A percentile compares a stretch with the other conserved stretches of the same genome.
Evolutionary conservation across 2,113 vertebrate species (phyloP).

Genomic region (Cavia aperea): DNA sequence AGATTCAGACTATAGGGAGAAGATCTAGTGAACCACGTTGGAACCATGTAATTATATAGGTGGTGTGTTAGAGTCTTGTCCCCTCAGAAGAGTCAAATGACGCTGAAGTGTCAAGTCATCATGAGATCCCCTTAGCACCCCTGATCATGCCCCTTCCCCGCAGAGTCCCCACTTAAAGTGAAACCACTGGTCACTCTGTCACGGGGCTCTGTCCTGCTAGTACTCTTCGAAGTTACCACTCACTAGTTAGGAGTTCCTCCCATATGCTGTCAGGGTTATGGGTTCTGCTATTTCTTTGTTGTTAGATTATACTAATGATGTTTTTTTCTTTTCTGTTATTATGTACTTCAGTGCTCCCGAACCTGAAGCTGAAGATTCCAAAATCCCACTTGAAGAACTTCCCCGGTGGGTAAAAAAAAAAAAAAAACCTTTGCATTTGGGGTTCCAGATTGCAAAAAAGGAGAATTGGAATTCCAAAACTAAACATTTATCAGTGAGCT

Average conservation of each 20-base stretch:
- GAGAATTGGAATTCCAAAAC: conserved; percentile 8
- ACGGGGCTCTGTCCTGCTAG: background rate
- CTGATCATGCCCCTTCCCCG: rapidly evolving
- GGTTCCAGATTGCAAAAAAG: background rate
- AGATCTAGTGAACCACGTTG: background rate
- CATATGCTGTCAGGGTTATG: background rate
- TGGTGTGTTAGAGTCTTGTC: background rate
- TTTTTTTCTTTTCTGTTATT: background rate
- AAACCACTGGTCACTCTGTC: background rate
- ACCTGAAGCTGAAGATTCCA: conserved; percentile 79
- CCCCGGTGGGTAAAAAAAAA: conserved; percentile 81
- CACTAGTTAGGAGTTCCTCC: background rate
- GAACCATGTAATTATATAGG: background rate
- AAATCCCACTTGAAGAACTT: conserved; percentile 87
- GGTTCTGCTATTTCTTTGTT: background rate
- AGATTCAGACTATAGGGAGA: background rate
- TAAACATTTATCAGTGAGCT: background rate
- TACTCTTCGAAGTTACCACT: background rate
- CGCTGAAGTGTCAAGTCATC: no score
- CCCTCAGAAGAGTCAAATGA: background rate
- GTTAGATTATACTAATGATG: background rate
- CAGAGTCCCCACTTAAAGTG: background rate
- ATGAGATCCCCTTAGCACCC: background rate
- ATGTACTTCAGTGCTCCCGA: conserved; percentile 82
- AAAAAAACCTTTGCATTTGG: background rate